phyloP scores from a whole-genome alignment of 2,113 vertebrate species.

The Pseudorectes ferrugineus region DNA sequence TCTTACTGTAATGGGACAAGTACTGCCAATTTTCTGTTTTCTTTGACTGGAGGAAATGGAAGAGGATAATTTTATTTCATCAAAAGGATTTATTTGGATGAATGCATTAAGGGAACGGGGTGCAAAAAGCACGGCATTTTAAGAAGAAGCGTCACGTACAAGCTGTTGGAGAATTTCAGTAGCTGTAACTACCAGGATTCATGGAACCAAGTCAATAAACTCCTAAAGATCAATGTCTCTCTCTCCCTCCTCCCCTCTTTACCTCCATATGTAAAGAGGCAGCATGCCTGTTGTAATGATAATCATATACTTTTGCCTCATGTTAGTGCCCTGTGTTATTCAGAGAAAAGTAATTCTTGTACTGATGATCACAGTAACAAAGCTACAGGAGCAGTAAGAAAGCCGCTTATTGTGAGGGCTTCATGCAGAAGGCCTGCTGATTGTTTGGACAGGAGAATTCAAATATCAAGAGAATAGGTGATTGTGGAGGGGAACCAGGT shows the following conservation, averaged over 20 bases:
- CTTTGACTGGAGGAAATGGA: background rate
- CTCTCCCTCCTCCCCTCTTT: background rate
- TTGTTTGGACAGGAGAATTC: background rate
- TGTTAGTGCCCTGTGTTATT: background rate
- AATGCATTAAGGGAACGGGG: background rate
- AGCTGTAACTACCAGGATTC: background rate
- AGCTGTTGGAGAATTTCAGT: background rate
- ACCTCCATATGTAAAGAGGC: background rate
- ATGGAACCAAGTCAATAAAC: background rate
- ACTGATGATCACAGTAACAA: background rate
- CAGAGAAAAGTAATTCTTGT: background rate
- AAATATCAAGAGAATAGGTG: background rate
- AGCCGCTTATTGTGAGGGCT: background rate
- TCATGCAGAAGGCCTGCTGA: background rate
- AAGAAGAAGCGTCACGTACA: background rate
- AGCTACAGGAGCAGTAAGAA: background rate
- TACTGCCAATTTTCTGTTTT: background rate
- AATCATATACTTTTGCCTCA: background rate
- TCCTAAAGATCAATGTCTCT: background rate
- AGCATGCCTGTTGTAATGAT: background rate
- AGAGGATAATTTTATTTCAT: background rate
- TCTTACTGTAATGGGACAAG: background rate
- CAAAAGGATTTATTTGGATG: background rate
- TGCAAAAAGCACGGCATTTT: background rate
- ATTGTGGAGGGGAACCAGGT: no score